Percentiles rank a stretch among this genome's conserved stretches.
Conservation (phyloP, 2,113 vertebrate species). For the Phoxinus phoxinus region DNA sequence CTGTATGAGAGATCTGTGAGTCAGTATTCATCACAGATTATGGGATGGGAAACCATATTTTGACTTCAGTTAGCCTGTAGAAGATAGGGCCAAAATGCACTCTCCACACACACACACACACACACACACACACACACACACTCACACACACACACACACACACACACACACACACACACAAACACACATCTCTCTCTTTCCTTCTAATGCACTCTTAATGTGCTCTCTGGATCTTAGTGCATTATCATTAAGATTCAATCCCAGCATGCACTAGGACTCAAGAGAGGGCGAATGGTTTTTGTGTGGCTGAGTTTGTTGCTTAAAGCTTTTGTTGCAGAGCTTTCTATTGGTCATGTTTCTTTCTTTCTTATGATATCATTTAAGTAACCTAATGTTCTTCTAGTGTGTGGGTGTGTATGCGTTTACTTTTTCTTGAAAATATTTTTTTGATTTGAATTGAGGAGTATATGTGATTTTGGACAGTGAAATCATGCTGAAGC, state of each 20-base stretch:
- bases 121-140: constrained; percentile 8
- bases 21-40: neutral
- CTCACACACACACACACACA: neutral
- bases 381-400: neutral
- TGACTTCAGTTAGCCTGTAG: neutral
- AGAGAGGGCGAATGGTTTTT: constrained; percentile 34
- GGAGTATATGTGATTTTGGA: constrained; percentile 3
- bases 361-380: neutral
- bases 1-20: neutral
- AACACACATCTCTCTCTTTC: constrained; percentile 9
- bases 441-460: neutral
- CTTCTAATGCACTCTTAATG: constrained; percentile 48
- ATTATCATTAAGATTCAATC: constrained; percentile 53
- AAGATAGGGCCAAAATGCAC: constrained; percentile 13
- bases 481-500: constrained; percentile 36
- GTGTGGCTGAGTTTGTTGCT: constrained; percentile 6
- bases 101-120: constrained; percentile 4
- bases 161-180: constrained; percentile 16
- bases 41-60: neutral
- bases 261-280: constrained; percentile 50
- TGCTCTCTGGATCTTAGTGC: constrained; percentile 31
- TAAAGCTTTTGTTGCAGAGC: neutral
- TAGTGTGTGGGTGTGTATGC: neutral
- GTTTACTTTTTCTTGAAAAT: neutral
- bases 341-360: neutral